These are phyloP conservation scores for Euzophera pinguis DNA, from an alignment of 2,888 invertebrate genomes.

Conservation along the genomic window DNA sequence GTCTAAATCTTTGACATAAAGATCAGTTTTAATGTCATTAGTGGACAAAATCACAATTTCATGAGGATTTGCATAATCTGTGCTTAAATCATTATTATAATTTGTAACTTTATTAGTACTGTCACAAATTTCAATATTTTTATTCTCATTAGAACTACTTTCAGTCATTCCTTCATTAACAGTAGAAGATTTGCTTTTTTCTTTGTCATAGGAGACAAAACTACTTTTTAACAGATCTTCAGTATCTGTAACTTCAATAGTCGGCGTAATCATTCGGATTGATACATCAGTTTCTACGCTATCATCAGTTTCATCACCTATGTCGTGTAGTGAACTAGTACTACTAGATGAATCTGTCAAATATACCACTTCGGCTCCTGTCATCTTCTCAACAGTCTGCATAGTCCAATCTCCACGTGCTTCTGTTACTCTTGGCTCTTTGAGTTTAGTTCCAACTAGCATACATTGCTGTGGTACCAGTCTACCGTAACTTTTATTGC, in stretches of 20 bases:
- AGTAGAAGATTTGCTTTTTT: conserved; percentile 11
- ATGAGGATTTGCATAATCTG: conserved; percentile 27
- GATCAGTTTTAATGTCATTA: conserved; percentile 59
- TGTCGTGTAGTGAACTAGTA: conserved; percentile 80
- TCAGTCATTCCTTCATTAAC: not conserved
- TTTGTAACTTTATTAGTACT: not conserved
- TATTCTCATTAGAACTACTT: conserved; percentile 15
- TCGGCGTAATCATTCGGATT: conserved; percentile 71
- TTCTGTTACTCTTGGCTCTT: conserved; percentile 78
- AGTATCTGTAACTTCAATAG: conserved; percentile 71
- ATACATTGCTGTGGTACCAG: conserved; percentile 71
- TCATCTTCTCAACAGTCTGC: conserved; percentile 70
- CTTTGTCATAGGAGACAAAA: conserved; percentile 34
- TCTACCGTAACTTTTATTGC: conserved; percentile 51
- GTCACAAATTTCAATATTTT: conserved; percentile 10
- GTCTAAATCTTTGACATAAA: conserved; percentile 61
- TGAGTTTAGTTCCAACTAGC: conserved; percentile 81
- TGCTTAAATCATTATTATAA: not conserved
- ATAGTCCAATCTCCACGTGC: conserved; percentile 79
- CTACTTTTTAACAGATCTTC: conserved; percentile 61
- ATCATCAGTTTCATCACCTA: conserved; percentile 67
- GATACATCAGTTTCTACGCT: conserved; percentile 68
- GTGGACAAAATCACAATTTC: conserved; percentile 65
- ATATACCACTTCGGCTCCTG: conserved; percentile 84
- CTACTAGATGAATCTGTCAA: conserved; percentile 84